These are phyloP conservation scores for Sarcophilus harrisii DNA, from an alignment of 2,797 vertebrate species.

Conservation along the genomic window DNA sequence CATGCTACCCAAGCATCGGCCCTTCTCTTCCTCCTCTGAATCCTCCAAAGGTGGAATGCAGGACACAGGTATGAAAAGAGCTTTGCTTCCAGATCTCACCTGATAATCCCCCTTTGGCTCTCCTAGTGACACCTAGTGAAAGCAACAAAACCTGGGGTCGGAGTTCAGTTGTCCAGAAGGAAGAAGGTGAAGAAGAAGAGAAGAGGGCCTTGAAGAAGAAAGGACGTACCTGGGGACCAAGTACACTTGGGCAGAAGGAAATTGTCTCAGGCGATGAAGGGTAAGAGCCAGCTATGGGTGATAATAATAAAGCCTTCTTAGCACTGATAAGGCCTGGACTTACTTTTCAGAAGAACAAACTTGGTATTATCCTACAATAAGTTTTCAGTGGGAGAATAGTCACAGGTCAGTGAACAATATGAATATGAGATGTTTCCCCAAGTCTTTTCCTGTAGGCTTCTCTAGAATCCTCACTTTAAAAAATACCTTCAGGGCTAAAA, in stretches of 20 bases:
- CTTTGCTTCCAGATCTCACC: slow-evolving; percentile 28
- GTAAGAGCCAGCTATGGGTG: slow-evolving; percentile 83
- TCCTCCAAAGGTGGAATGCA: background rate
- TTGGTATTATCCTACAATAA: background rate
- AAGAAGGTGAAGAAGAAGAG: slow-evolving; percentile 91
- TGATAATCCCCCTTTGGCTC: slow-evolving; percentile 19
- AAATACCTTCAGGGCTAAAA: background rate
- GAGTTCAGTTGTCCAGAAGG: slow-evolving; percentile 87
- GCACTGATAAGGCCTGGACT: background rate
- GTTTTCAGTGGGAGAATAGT: background rate
- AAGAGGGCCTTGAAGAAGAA: slow-evolving; percentile 94
- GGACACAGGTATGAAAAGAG: background rate
- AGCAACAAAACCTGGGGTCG: slow-evolving; percentile 90
- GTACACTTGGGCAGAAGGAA: slow-evolving; percentile 89
- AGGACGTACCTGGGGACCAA: slow-evolving; percentile 89
- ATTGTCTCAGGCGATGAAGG: slow-evolving; percentile 91
- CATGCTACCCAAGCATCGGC: background rate
- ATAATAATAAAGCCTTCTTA: background rate
- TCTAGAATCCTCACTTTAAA: background rate
- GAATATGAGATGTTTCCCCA: background rate
- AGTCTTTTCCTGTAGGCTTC: background rate
- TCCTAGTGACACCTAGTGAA: slow-evolving; percentile 93
- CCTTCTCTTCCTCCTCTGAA: background rate
- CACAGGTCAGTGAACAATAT: background rate
- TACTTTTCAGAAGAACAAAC: background rate